A percentile compares a stretch with the other conserved stretches of the same genome.
phyloP scores from a whole-genome alignment of 2,888 invertebrate genomes.

The Thecophora atra region DNA sequence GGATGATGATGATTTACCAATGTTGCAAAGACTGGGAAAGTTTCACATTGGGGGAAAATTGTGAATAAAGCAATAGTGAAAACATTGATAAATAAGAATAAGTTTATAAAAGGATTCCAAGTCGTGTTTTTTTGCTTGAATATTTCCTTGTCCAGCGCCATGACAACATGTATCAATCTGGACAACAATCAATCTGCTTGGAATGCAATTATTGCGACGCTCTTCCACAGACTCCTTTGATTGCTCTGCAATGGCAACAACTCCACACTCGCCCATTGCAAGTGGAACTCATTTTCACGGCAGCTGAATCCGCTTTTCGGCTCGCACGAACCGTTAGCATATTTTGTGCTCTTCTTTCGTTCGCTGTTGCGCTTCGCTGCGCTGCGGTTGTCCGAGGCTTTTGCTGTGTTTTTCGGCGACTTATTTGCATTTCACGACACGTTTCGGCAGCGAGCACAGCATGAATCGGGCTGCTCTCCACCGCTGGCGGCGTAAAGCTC shows the following conservation, averaged over 20 bases:
- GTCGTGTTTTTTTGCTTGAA: neutral
- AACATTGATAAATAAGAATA: too few species aligned
- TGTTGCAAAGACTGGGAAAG: too few species aligned
- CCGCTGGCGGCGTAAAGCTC: too few species aligned
- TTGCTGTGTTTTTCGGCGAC: constrained; percentile 8
- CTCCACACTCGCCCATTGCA: neutral
- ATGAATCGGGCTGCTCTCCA: neutral
- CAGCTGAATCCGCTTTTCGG: neutral
- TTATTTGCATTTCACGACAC: constrained; percentile 12
- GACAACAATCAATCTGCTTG: neutral
- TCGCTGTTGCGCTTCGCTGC: neutral
- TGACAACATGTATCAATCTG: neutral
- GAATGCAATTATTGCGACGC: constrained; percentile 3
- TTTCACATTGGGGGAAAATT: too few species aligned
- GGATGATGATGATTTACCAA: too few species aligned
- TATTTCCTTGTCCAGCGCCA: neutral
- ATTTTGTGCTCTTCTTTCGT: neutral
- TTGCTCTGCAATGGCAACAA: neutral
- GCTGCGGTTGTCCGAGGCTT: neutral
- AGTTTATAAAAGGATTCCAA: too few species aligned
- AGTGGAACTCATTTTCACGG: constrained; percentile 17
- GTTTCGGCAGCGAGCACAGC: neutral
- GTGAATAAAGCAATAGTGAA: too few species aligned
- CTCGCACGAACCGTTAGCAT: neutral
- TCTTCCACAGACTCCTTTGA: neutral